Evolutionary conservation across 64 coral and sea anemone genomes (phyloP).

Genomic region (Cladopsammia gracilis): DNA sequence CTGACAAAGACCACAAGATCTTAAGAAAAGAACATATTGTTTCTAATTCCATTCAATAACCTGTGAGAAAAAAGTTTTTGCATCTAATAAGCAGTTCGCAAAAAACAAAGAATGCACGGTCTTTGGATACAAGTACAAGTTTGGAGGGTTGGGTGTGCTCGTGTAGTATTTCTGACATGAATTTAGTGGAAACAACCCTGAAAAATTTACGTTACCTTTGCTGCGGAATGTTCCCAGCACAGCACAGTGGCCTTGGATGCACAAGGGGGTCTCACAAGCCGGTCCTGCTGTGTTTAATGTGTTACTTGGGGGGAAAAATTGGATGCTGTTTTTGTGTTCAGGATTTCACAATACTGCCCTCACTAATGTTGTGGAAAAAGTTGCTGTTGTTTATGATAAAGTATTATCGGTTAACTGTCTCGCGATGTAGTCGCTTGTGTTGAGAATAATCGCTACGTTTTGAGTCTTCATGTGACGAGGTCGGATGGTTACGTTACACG

Average conservation of each 20-base stretch:
- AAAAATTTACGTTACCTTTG: neutral
- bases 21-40: no score
- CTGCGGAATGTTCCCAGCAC: no score
- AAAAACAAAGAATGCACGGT: neutral
- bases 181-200: neutral
- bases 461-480: neutral
- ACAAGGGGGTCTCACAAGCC: neutral
- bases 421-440: neutral
- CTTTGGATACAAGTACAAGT: neutral
- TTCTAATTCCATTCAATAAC: conserved; percentile 1
- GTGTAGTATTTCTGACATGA: neutral
- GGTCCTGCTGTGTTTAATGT: neutral
- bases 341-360: neutral
- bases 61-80: neutral
- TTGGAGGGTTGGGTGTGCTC: conserved; percentile 8
- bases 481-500: neutral
- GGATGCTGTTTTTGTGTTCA: conserved; percentile 9
- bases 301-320: neutral
- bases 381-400: neutral
- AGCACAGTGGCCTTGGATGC: neutral
- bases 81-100: neutral
- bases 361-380: neutral
- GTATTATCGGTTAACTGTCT: neutral
- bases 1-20: no score
- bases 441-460: neutral